Conservation (phyloP, 2,888 invertebrate species). For the Hirtodrosophila histrioides region DNA sequence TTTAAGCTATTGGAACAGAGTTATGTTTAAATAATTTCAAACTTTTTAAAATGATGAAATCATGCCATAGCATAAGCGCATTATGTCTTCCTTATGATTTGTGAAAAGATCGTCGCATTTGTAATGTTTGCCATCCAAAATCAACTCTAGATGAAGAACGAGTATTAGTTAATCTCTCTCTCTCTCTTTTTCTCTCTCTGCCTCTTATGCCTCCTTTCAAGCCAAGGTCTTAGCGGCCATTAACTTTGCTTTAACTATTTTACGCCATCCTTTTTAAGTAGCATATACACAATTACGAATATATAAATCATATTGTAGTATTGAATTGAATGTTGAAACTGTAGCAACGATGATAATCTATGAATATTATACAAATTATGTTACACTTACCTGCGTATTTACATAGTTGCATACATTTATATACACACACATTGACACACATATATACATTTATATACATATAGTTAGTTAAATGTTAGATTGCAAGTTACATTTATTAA, state of each 20-base stretch:
- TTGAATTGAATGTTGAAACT: slow-evolving; percentile 71
- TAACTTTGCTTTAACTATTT: slow-evolving; percentile 66
- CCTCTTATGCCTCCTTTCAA: neutral
- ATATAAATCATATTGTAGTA: slow-evolving; percentile 64
- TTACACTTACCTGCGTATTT: slow-evolving; percentile 74
- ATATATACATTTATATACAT: slow-evolving; percentile 46
- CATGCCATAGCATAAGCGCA: too few relatives aligned
- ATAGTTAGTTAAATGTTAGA: slow-evolving; percentile 77
- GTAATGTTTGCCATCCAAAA: slow-evolving; percentile 72
- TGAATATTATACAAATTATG: slow-evolving; percentile 67
- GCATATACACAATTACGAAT: slow-evolving; percentile 19
- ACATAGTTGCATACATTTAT: slow-evolving; percentile 57
- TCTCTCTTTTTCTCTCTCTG: slow-evolving; percentile 6
- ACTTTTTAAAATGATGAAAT: too few relatives aligned
- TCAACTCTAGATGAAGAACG: slow-evolving; percentile 3
- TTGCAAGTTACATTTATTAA: slow-evolving; percentile 68
- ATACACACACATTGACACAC: slow-evolving; percentile 29
- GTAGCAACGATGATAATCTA: slow-evolving; percentile 68
- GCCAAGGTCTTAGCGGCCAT: slow-evolving; percentile 23
- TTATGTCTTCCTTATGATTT: slow-evolving; percentile 49
- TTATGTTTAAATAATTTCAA: too few relatives aligned
- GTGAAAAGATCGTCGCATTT: slow-evolving; percentile 44
- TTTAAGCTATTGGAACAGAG: too few relatives aligned
- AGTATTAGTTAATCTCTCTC: slow-evolving; percentile 21
- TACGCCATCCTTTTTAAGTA: slow-evolving; percentile 47